Base-by-base conservation (phyloP, 2,113 vertebrate species). In the Calonectris borealis region DNA sequence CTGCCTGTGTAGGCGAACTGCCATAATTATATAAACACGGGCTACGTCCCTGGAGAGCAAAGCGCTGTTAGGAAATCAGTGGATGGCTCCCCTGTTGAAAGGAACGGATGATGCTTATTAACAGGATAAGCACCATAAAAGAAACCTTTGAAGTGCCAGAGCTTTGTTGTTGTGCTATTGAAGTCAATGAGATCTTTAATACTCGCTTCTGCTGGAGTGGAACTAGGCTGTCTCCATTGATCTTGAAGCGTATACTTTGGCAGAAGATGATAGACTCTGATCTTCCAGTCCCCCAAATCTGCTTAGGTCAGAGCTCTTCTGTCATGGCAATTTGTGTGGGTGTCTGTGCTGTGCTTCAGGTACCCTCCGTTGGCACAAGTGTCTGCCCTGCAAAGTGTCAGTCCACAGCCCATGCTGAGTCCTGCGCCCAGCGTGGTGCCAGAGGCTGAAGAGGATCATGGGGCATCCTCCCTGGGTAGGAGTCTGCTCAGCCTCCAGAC, bases 1-100 rank as follows among this genome's bases (percentile, higher is more conserved):
- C 34, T 0, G 4, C 58, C 44, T 13, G 7, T 6, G 27, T 11
- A 17, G 77, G 70, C 0, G 0, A 81, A 13, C 17, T 38, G 34
- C 52, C 15, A 3, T 21, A 62, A 19, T 75, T 80, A 9, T 48
- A 57, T 16, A 72, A 95, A 78, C 52, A 46, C 1, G 1, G 40
- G 36, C 29, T 68, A 27, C 0, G 0, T 26, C 85, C 48, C 34
- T 10, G 34, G 72, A 83, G 55, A 88, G 55, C 48, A 38, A 34
- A 82, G 19, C 6, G 26, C 44, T 83, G 85, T 57, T 34, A 57
- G 62, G 7, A 32, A n/a, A 86, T 19, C 42, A 21, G 25, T 20
- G 87, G 65, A 76, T 79, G 68, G 26, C 26, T 90, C 38, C 66
- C 14, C 27, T 21, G 15, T 15, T 69, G 92, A 64, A 85, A 66